phyloP scores from a whole-genome alignment of 1,140 invertebrate genomes.

The Ceratitis capitata region DNA sequence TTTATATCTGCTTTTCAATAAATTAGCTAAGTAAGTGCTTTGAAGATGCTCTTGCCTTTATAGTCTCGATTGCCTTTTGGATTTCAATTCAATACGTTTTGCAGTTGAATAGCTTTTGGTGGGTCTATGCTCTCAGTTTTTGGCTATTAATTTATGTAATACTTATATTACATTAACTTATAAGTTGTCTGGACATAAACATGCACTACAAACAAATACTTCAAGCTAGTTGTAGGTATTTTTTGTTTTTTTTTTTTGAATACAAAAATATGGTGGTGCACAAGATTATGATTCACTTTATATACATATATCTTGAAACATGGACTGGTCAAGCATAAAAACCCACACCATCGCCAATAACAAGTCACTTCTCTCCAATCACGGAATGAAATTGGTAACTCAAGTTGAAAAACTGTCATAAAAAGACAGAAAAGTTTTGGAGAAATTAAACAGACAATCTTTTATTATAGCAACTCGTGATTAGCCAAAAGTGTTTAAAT shows the following conservation, averaged over 20 bases:
- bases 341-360: neutral
- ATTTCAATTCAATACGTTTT: constrained; percentile 29
- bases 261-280: no score
- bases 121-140: neutral
- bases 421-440: constrained; percentile 16
- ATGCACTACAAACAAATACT: no score
- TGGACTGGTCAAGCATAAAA: neutral
- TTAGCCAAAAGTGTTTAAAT: neutral
- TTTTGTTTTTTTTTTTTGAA: no score
- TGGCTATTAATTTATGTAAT: constrained; percentile 28
- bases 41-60: neutral
- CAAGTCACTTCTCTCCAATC: neutral
- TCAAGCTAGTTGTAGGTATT: no score
- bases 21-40: constrained; percentile 25
- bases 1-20: constrained; percentile 26
- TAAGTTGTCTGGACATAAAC: neutral
- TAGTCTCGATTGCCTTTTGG: neutral
- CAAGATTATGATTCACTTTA: neutral
- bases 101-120: constrained; percentile 10
- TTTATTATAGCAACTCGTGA: neutral
- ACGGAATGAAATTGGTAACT: neutral
- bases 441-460: constrained; percentile 18
- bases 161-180: constrained; percentile 37
- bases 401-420: constrained; percentile 36
- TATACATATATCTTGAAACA: neutral